A percentile compares a stretch with the other conserved stretches of the same genome.
These are phyloP conservation scores for Herpetotheres cachinnans DNA, from an alignment of 2,113 vertebrate species.

Conservation along the genomic window DNA sequence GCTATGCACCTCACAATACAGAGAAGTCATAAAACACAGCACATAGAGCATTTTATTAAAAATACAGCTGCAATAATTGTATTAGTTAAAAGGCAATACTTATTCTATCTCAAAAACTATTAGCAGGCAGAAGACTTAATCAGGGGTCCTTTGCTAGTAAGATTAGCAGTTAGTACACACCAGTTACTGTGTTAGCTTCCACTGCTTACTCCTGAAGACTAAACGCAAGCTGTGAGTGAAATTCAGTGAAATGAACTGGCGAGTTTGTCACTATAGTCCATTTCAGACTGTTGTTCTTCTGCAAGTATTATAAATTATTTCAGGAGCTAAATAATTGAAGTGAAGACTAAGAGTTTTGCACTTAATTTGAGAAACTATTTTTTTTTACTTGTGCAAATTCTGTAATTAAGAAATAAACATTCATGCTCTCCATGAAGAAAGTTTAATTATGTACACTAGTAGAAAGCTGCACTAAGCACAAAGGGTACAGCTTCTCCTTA, in stretches of 20 bases:
- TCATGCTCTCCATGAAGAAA: not conserved
- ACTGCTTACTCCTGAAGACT: not conserved
- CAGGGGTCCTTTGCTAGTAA: not conserved
- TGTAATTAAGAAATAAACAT: not conserved
- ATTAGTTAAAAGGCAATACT: not conserved
- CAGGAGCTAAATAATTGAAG: not conserved
- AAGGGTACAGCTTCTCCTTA: not conserved
- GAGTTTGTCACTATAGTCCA: not conserved
- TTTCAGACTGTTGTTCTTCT: not conserved
- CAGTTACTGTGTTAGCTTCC: not conserved
- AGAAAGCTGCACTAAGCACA: not conserved
- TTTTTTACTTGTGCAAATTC: not conserved
- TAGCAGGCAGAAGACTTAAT: not conserved
- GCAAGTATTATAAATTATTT: not conserved
- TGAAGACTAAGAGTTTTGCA: not conserved
- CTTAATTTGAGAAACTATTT: not conserved
- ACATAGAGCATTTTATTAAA: not conserved
- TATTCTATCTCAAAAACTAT: not conserved
- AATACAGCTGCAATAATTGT: not conserved
- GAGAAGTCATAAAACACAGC: not conserved
- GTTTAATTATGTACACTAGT: not conserved
- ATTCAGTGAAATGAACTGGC: not conserved
- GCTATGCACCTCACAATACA: not conserved
- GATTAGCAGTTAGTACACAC: not conserved
- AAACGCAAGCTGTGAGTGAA: not conserved